Conservation (phyloP, 2,113 vertebrate genomes). For the Dolichallabes microphthalmus region DNA sequence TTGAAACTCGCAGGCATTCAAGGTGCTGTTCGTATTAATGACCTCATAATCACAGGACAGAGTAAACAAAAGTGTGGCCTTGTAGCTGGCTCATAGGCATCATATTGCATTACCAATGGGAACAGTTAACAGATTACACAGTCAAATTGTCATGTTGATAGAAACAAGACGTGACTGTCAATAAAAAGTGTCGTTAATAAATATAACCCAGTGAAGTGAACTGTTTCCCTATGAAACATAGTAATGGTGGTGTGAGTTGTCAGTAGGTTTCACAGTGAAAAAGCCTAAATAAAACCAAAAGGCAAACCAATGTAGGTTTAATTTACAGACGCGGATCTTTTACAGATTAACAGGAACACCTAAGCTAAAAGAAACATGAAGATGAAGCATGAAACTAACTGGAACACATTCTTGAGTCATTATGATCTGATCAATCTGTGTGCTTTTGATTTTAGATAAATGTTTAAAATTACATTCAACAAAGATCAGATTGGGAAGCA, state of each 20-base stretch:
- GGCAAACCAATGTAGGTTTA: background rate
- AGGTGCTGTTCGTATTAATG: background rate
- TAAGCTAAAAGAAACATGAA: background rate
- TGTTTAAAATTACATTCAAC: background rate
- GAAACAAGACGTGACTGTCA: background rate
- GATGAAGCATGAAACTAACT: background rate
- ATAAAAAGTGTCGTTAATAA: background rate
- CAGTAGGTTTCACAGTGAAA: background rate
- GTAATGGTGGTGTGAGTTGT: background rate
- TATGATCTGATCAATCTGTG: background rate
- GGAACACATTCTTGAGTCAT: background rate
- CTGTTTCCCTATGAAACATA: background rate
- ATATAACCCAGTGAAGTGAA: background rate
- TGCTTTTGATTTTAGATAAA: background rate
- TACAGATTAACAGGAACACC: background rate
- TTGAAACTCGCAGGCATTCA: background rate
- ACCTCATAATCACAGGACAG: background rate
- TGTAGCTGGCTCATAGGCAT: background rate
- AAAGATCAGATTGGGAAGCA: background rate
- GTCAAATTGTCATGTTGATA: background rate
- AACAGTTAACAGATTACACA: background rate
- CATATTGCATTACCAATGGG: background rate
- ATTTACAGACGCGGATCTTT: background rate
- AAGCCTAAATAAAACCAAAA: no score
- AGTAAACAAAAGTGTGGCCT: background rate